Evolutionary conservation across 1,140 invertebrate species (phyloP), one percentile per base, ranked within the genome.

Genomic region (Oryctes rhinoceros): DNA sequence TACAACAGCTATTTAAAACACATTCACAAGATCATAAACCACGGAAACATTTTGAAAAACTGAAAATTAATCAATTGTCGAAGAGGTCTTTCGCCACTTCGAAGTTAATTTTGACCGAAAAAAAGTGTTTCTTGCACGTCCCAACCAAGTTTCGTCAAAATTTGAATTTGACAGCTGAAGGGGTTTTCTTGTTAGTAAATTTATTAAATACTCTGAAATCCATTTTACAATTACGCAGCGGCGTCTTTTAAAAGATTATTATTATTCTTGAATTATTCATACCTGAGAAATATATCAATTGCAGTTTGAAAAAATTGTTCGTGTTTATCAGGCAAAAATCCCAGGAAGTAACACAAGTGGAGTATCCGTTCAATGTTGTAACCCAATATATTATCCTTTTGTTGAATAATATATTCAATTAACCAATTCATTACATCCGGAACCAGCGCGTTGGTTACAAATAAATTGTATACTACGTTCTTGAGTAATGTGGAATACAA

Each of bases 281-380:
- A 53, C 86, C 86, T 85, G 62, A 87, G 80, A 77, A 87, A 83
- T 13, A 87, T 79, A 80, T 87, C 81, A 30, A 80, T 81, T 30
- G 83, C 82, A 0, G 81, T 84, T 75, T 82, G 78, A 78, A 89
- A 84, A 75, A 90, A 84, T n/a, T 85, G 78, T 9, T 87, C 82
- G 3, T 79, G 77, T 7, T 86, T 84, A n/a, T 85, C 83, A 11
- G 89, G 89, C 9, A 85, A 82, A 81, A 90, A 90, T 35, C 89
- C 90, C 9, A 90, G 79, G 75, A 85, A 85, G 80, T 89, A 91
- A 48, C 87, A 86, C 59, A 89, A 86, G n/a, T 83, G 87, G 5
- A 90, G 78, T 1, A 91, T 83, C 83, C 89, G 90, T 80, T 89
- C 89, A 10, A 87, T 88, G 59, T 88, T 89, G 67, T 89, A 89